These are phyloP conservation scores for Polymixis flavicincta DNA, from an alignment of 2,888 invertebrate genomes.

Conservation along the genomic window DNA sequence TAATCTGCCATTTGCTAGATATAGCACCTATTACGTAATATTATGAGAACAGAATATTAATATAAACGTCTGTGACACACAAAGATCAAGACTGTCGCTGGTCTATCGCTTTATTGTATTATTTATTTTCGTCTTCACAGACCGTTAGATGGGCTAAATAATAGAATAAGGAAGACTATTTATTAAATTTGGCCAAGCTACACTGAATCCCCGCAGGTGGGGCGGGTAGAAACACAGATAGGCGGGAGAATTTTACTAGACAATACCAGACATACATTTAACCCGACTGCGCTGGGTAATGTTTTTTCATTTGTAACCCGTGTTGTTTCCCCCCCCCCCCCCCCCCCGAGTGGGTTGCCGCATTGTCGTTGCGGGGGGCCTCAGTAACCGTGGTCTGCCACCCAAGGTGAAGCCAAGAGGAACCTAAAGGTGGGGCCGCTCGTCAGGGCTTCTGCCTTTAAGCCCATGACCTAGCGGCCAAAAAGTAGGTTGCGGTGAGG, in stretches of 20 bases:
- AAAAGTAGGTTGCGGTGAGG: too few relatives aligned
- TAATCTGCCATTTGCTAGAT: neutral
- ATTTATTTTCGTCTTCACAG: conserved; percentile 57
- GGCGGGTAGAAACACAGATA: neutral
- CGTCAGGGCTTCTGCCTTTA: too few relatives aligned
- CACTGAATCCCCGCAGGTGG: conserved; percentile 45
- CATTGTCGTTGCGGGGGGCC: too few relatives aligned
- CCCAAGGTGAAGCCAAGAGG: too few relatives aligned
- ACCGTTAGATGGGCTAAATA: conserved; percentile 66
- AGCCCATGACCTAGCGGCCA: too few relatives aligned
- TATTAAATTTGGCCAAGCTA: conserved; percentile 64
- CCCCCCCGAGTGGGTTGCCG: too few relatives aligned
- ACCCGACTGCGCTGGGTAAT: neutral
- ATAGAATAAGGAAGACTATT: conserved; percentile 62
- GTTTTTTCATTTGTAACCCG: conserved; percentile 18
- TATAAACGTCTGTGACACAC: neutral
- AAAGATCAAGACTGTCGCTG: neutral
- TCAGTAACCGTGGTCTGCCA: too few relatives aligned
- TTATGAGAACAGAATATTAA: conserved; percentile 3
- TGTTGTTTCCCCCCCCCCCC: too few relatives aligned
- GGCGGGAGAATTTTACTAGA: conserved; percentile 28
- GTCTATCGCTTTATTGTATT: conserved; percentile 21
- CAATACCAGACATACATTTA: neutral
- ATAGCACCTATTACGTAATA: neutral
- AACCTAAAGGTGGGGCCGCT: too few relatives aligned